Conservation (phyloP, 2,888 invertebrate genomes). For the Rugalucina vietnamica region DNA sequence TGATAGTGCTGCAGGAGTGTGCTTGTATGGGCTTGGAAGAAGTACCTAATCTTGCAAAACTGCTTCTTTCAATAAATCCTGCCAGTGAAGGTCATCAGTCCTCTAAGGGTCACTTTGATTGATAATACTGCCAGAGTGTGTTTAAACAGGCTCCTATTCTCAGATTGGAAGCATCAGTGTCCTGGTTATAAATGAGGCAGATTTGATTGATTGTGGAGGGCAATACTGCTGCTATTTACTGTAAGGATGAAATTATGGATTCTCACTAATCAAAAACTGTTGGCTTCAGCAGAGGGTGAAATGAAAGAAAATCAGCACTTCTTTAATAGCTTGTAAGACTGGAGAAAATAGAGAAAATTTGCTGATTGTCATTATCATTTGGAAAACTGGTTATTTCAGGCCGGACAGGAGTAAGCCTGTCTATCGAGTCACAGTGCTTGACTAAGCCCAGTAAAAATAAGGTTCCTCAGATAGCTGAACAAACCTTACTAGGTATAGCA, state of each 20-base stretch:
- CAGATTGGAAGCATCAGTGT: not conserved
- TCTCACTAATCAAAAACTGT: not conserved
- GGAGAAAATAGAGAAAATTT: not conserved
- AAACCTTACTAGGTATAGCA: too few species aligned
- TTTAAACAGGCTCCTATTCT: not conserved
- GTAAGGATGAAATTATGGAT: slow-evolving; percentile 7
- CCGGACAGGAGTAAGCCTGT: too few species aligned
- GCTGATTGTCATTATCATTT: not conserved
- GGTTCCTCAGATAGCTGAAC: too few species aligned
- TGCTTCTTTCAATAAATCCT: too few species aligned
- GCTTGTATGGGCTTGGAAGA: too few species aligned
- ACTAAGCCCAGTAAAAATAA: too few species aligned
- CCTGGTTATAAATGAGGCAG: slow-evolving; percentile 1
- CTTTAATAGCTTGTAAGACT: not conserved
- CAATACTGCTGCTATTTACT: not conserved
- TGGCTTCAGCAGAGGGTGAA: not conserved
- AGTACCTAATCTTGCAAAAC: too few species aligned
- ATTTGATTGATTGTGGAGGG: not conserved
- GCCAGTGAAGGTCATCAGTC: slow-evolving; percentile 4
- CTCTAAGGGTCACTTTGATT: not conserved
- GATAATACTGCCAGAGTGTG: not conserved
- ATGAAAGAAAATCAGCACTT: slow-evolving; percentile 2
- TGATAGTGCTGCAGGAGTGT: too few species aligned
- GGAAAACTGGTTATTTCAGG: too few species aligned
- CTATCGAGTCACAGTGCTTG: too few species aligned